Conservation (phyloP, 1,140 invertebrate genomes). For the Drosophila arawakana region DNA sequence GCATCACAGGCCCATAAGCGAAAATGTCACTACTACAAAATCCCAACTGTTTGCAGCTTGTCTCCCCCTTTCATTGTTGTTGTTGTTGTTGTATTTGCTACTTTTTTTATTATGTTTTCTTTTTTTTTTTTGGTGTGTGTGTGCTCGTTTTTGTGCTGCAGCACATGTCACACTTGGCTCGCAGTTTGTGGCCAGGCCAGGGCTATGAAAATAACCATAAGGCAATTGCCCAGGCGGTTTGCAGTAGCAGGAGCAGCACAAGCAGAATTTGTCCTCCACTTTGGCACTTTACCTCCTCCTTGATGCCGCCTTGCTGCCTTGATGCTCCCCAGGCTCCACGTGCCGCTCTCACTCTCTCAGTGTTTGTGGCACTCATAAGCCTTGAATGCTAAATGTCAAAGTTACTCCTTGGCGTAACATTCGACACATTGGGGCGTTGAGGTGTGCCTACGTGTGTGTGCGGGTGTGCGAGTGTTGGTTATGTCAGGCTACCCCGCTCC, state of each 20-base stretch:
- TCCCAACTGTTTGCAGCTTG: constrained; percentile 66
- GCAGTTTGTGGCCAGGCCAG: constrained; percentile 79
- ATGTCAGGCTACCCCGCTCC: constrained; percentile 17
- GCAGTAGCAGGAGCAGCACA: constrained; percentile 27
- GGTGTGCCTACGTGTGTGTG: constrained; percentile 59
- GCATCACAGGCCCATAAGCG: constrained; percentile 27
- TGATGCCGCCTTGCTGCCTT: not conserved
- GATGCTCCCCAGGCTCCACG: constrained; percentile 12
- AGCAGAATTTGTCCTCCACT: constrained; percentile 1
- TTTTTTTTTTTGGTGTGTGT: constrained; percentile 21
- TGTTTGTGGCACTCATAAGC: constrained; percentile 77
- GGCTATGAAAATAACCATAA: constrained; percentile 83
- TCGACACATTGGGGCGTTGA: constrained; percentile 78
- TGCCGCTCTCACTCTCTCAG: constrained; percentile 6
- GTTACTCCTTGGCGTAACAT: constrained; percentile 83
- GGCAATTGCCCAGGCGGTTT: constrained; percentile 76
- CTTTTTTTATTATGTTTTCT: constrained; percentile 14
- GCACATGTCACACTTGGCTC: constrained; percentile 76
- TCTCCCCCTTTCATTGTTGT: constrained; percentile 18
- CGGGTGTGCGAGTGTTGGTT: constrained; percentile 28
- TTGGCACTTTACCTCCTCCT: not conserved
- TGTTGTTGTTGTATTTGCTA: constrained; percentile 29
- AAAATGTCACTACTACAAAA: constrained; percentile 51
- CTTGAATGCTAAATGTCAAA: constrained; percentile 83
- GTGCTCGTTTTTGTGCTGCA: constrained; percentile 45